Evolutionary conservation across 2,888 invertebrate genomes (phyloP), one percentile per base, ranked within the genome.

Genomic region (Tenthredo mesomela): DNA sequence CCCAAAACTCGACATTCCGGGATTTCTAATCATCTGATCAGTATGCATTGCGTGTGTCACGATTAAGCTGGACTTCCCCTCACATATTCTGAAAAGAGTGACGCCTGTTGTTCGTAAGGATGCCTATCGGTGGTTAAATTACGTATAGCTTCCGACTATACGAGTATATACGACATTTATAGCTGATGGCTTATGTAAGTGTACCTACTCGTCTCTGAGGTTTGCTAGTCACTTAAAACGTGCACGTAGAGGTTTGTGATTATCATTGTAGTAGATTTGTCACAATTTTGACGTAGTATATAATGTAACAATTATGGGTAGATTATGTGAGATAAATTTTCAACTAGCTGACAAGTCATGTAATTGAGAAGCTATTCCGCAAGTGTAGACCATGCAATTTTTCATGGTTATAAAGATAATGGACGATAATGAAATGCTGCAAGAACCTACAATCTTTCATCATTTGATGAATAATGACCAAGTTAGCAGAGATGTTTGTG

Each of bases 31-130:
- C 82, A 29, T 47, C 40, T n/a, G 67, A 82, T 82, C 67, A 33
- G 82, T 82, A 70, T 82, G 67, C 82, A 29, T 82, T 47, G 43
- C 82, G 54, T 65, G 65, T 61, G 43, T 65, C 67, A 47, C 54
- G 82, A 82, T 82, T 67, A 70, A 70, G 47, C 29, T 33, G 43
- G 67, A 70, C n/a, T 50, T 12, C 80, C 61, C 80, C 33, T 40
- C 25, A 70, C 67, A 25, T 80, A 80, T 61, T 61, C 61, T 25
- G 10, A 25, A 33, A 37, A 58, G 37, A 61, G 21, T 67, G 50
- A 67, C 82, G 43, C 67, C 33, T 67, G 33, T 65, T 82, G 67
- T 82, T 67, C 5, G 9, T 70, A 47, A 47, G 29, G 61, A 70
- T 82, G 18, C 50, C 43, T 65, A 47, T 70, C 67, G 33, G 67